phyloP scores from a whole-genome alignment of 2,113 vertebrate species.

The Pongo pygmaeus region DNA sequence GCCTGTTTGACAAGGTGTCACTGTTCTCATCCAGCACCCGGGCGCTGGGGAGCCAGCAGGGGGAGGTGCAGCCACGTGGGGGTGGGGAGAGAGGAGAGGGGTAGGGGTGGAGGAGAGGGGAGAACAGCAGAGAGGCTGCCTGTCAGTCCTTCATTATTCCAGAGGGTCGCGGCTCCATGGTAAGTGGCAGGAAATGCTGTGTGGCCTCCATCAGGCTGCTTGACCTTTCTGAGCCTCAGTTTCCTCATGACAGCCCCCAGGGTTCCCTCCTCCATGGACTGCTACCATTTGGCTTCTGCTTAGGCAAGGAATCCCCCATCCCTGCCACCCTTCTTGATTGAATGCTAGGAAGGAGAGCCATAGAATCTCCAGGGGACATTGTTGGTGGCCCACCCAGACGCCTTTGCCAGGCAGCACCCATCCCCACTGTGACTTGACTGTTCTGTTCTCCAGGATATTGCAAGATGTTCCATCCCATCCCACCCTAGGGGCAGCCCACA shows the following conservation, averaged over 20 bases:
- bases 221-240: conserved; percentile 4
- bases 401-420: neutral
- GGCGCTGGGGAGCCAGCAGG: conserved; percentile 51
- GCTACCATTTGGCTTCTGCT: neutral
- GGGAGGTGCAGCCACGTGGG: neutral
- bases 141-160: neutral
- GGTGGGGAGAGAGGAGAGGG: neutral
- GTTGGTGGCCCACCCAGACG: neutral
- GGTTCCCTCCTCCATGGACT: neutral
- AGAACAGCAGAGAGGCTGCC: neutral
- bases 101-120: neutral
- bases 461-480: neutral
- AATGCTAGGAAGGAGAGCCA: neutral
- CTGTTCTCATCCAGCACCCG: conserved; percentile 56
- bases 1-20: conserved; percentile 80
- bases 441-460: neutral
- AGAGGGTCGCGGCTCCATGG: neutral
- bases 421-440: neutral
- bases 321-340: neutral
- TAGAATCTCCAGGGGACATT: neutral
- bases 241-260: neutral
- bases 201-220: neutral
- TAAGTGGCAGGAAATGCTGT: neutral
- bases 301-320: neutral
- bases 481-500: neutral